Percentiles rank a stretch among this genome's conserved stretches.
Conservation (phyloP, 30 jellyfish, hydroid and myxozoan genomes). For the Chironex yamaguchii region DNA sequence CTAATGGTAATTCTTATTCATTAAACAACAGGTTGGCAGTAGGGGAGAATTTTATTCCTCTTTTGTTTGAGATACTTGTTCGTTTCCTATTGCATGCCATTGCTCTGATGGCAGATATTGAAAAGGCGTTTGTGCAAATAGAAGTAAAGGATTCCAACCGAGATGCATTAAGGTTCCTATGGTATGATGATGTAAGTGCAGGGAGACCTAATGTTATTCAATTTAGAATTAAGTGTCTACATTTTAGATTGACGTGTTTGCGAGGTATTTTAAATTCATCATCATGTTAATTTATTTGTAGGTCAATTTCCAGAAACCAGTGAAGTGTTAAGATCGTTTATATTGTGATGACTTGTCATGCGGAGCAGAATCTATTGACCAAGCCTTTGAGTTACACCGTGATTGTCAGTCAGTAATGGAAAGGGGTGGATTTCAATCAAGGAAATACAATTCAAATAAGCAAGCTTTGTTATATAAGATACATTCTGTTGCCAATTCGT, state of each 20-base stretch:
- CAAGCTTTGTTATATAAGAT: conserved; percentile 21
- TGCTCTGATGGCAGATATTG: conserved; percentile 28
- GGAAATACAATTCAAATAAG: conserved; percentile 30
- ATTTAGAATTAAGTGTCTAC: background rate
- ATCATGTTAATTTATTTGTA: background rate
- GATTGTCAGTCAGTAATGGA: conserved; percentile 1
- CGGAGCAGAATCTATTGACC: background rate
- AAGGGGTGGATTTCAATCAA: conserved; percentile 27
- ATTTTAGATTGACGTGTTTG: background rate
- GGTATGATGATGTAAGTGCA: conserved; percentile 11
- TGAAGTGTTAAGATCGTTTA: background rate
- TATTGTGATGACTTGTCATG: conserved; percentile 15
- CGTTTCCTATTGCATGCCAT: background rate
- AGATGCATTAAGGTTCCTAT: conserved; percentile 34
- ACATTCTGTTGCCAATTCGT: background rate
- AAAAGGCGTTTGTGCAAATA: conserved; percentile 48
- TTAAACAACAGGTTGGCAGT: background rate
- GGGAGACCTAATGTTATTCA: background rate
- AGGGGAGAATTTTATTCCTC: conserved; percentile 16
- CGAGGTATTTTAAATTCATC: background rate
- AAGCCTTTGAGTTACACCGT: conserved; percentile 19
- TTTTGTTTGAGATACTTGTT: conserved; percentile 8
- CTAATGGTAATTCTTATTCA: background rate
- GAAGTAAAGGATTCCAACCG: conserved; percentile 23
- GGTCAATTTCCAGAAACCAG: background rate